phyloP scores from a whole-genome alignment of 92 coral and sea anemone species.

The Zoanthus solanderi region DNA sequence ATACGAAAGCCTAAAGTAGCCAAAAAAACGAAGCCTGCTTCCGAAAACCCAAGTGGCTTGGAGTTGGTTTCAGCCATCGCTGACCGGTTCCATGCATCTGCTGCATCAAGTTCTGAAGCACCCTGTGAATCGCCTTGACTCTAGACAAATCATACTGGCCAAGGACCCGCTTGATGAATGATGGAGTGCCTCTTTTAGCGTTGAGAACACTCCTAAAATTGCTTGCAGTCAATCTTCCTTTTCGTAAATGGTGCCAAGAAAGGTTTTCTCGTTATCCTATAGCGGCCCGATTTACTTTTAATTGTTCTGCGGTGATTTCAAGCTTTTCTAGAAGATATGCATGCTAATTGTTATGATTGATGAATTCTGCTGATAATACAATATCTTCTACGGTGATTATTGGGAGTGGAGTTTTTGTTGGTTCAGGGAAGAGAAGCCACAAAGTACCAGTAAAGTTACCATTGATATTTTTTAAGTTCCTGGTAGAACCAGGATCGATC shows the following conservation, averaged over 20 bases:
- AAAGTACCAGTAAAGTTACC: constrained; percentile 52
- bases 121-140: no score
- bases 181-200: no score
- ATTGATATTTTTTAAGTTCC: constrained; percentile 45
- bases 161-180: no score
- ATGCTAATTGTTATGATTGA: background rate
- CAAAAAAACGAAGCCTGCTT: no score
- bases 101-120: no score
- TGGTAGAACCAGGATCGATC: constrained; percentile 35
- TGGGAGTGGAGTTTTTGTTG: background rate
- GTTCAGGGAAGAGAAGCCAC: constrained; percentile 62
- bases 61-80: no score
- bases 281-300: background rate
- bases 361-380: background rate
- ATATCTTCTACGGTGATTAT: no score
- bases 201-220: no score
- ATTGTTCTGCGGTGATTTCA: background rate
- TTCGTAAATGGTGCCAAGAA: background rate
- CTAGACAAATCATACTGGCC: no score
- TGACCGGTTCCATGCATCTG: no score
- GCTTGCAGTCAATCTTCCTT: background rate
- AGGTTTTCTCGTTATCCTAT: constrained; percentile 21
- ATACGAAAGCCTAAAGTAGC: no score
- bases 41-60: no score
- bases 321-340: constrained; percentile 6